A percentile compares a stretch with the other conserved stretches of the same genome.
These are phyloP conservation scores for Jordanella pulchra DNA, from an alignment of 2,797 vertebrate species.

Conservation along the genomic window DNA sequence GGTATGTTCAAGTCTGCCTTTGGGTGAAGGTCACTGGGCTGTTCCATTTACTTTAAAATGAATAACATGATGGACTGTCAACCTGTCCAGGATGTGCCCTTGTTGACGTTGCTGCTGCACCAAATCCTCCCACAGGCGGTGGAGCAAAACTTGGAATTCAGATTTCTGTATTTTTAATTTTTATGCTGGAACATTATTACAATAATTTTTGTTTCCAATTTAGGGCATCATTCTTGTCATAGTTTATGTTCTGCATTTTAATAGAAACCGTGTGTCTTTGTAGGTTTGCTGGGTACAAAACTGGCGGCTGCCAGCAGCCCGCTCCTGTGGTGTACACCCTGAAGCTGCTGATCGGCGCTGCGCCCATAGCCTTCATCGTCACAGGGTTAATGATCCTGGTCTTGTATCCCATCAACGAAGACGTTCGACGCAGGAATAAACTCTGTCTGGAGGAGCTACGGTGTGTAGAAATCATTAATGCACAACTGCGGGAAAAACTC, in stretches of 20 bases:
- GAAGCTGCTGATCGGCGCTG: conserved; percentile 90
- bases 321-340: conserved; percentile 86
- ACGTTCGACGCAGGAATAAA: conserved; percentile 83
- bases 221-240: conserved; percentile 15
- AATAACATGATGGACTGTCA: too few relatives aligned
- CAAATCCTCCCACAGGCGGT: too few relatives aligned
- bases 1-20: too few relatives aligned
- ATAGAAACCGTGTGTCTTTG: conserved; percentile 13
- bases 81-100: too few relatives aligned
- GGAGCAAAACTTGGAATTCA: neutral
- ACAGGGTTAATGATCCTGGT: conserved; percentile 88
- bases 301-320: conserved; percentile 87
- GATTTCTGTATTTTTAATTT: neutral
- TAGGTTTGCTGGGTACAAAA: conserved; percentile 92
- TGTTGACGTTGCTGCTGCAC: neutral
- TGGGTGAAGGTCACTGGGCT: too few relatives aligned
- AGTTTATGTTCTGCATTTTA: conserved; percentile 29
- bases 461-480: conserved; percentile 68
- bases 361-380: conserved; percentile 89
- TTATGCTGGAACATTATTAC: neutral
- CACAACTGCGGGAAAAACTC: conserved; percentile 13
- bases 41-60: too few relatives aligned
- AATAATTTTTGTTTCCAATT: neutral
- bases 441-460: conserved; percentile 84
- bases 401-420: conserved; percentile 88